Evolutionary conservation across 2,113 vertebrate species (phyloP), one percentile per base, ranked within the genome.

Genomic region (Sebastes schlegelii): DNA sequence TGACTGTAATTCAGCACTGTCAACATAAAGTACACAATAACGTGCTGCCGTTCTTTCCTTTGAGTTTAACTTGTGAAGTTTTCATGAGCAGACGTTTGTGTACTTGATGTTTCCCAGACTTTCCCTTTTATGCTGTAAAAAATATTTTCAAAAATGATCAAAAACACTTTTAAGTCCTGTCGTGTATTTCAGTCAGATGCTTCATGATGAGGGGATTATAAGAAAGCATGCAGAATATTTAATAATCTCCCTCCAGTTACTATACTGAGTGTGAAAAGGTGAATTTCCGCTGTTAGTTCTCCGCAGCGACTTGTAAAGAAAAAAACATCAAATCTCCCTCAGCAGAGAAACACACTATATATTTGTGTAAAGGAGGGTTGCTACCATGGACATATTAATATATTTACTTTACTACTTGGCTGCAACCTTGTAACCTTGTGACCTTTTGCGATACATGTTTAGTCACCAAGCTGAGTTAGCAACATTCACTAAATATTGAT

Each of bases 101-200:
- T 70, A 51, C 54, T 73, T 86, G 68, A 78, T 77, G 46, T 58
- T 60, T 51, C 42, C 6, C 42, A 49, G 34, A 21, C 9, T 68
- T 17, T 54, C 14, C 55, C 26, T 65, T 71, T 80, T 4, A 73
- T 76, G 72, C 21, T 0, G 1, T 42, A 62, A 66, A 64, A 74
- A 48, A 49, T 8, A 75, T 63, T 40, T 73, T 73, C 2, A 49
- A 65, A 34, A 66, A 60, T 67, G 21, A 78, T 74, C 42, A 80
- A 88, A 82, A 77, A 13, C 57, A 2, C 72, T 75, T 77, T 78
- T 12, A 79, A 16, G 57, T 78, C 58, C 40, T 45, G 63, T 75
- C 61, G 8, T 81, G 58, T 74, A 45, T 48, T 63, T 86, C 42
- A 75, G 64, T 81, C 46, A 40, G 9, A 76, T 54, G 78, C 26